Conservation (phyloP, 2,797 vertebrate species). For the Sebastolobus alascanus region DNA sequence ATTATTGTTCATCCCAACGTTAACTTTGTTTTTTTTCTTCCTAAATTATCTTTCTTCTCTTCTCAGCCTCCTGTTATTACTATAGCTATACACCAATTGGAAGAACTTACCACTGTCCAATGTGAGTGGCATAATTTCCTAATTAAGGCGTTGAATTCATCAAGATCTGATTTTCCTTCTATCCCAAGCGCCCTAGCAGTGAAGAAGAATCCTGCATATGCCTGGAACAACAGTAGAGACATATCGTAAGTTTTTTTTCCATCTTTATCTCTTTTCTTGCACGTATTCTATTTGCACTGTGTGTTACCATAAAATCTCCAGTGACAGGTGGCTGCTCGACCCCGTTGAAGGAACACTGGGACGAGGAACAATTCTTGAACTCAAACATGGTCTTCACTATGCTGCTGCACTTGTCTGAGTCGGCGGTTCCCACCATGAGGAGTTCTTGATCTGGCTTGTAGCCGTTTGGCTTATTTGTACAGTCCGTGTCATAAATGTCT, state of each 20-base stretch:
- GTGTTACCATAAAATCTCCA: slow-evolving; percentile 91
- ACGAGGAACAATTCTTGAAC: slow-evolving; percentile 82
- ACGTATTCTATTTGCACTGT: neutral
- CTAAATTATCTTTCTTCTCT: neutral
- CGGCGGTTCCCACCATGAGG: slow-evolving; percentile 83
- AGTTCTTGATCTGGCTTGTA: slow-evolving; percentile 76
- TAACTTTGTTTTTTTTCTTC: neutral
- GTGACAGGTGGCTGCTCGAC: slow-evolving; percentile 89
- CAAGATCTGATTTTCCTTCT: slow-evolving; percentile 82
- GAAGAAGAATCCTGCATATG: slow-evolving; percentile 94
- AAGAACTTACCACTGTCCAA: slow-evolving; percentile 87
- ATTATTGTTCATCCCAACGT: neutral
- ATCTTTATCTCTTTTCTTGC: neutral
- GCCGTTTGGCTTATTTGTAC: slow-evolving; percentile 81
- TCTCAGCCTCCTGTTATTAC: neutral
- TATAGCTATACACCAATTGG: neutral
- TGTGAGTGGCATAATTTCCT: slow-evolving; percentile 85
- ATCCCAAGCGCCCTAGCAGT: slow-evolving; percentile 85
- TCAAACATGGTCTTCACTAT: slow-evolving; percentile 89
- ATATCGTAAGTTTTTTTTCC: neutral
- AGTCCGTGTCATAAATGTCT: slow-evolving; percentile 87
- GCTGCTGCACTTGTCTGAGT: slow-evolving; percentile 84
- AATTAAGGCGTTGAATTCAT: slow-evolving; percentile 85
- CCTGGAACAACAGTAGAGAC: slow-evolving; percentile 78
- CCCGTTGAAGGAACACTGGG: slow-evolving; percentile 88